Evolutionary conservation across 2,113 vertebrate genomes (phyloP).

Genomic region (Passer montanus): DNA sequence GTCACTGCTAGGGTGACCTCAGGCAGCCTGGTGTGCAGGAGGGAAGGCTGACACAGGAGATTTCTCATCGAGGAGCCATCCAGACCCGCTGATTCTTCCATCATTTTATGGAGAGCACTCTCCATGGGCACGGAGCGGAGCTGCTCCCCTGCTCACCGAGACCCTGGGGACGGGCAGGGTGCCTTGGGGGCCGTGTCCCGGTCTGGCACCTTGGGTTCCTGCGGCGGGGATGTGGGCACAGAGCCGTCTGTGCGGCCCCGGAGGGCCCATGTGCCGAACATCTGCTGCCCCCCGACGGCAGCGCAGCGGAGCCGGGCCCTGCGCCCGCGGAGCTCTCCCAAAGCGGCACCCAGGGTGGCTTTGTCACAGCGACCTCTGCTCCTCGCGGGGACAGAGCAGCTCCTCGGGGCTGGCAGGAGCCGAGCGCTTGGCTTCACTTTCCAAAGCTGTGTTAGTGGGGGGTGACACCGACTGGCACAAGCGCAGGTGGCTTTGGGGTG

Average conservation of each 20-base stretch:
- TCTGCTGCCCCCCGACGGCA: constrained; percentile 26
- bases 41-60: neutral
- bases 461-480: accelerated
- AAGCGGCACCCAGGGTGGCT: accelerated
- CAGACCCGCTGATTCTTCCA: neutral
- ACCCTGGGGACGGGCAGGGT: neutral
- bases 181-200: accelerated
- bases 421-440: no score
- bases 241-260: neutral
- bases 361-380: neutral
- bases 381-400: accelerated
- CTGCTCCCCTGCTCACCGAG: neutral
- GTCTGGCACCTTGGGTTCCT: accelerated
- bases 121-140: accelerated
- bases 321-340: accelerated
- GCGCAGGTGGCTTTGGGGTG: neutral
- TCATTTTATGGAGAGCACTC: neutral
- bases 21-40: neutral
- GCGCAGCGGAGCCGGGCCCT: neutral
- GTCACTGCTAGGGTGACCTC: neutral
- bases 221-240: accelerated
- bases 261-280: neutral
- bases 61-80: neutral
- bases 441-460: accelerated
- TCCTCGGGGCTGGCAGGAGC: neutral